phyloP scores from a whole-genome alignment of 2,113 vertebrate species.

The Mobula hypostoma region DNA sequence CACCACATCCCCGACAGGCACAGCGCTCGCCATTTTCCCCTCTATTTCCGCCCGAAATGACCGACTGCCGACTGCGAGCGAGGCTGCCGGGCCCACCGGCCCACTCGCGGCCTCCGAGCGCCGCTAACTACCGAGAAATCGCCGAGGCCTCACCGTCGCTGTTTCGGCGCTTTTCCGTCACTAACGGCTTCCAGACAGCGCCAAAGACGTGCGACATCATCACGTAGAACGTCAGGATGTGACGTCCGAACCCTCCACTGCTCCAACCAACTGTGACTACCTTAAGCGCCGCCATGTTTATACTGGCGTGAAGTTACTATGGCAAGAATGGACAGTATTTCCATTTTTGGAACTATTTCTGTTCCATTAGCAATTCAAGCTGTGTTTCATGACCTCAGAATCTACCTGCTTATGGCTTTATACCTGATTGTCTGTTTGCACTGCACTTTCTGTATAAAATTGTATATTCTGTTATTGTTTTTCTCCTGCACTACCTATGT shows the following conservation, averaged over 20 bases:
- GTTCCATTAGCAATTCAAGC: too few relatives aligned
- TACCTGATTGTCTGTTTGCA: too few relatives aligned
- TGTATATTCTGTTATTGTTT: too few relatives aligned
- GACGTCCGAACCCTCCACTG: not conserved
- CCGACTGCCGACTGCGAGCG: not conserved
- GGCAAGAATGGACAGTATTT: not conserved
- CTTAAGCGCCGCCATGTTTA: not conserved
- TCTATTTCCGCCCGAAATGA: not conserved
- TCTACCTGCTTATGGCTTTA: too few relatives aligned
- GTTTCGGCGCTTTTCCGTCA: slow-evolving; percentile 3
- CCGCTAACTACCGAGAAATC: not conserved
- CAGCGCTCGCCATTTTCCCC: slow-evolving; percentile 69
- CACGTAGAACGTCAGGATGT: not conserved
- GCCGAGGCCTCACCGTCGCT: not conserved
- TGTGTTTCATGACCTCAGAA: too few relatives aligned
- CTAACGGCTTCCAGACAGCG: slow-evolving; percentile 18
- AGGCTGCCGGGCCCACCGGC: not conserved
- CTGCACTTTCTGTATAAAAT: too few relatives aligned
- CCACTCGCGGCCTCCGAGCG: not conserved
- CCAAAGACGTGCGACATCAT: not conserved
- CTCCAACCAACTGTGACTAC: not conserved
- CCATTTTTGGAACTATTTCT: too few relatives aligned
- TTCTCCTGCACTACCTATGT: too few relatives aligned
- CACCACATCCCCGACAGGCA: slow-evolving; percentile 79
- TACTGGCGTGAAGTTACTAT: not conserved